phyloP scores from a whole-genome alignment of 1,140 invertebrate species.

The Nephotettix cincticeps region DNA sequence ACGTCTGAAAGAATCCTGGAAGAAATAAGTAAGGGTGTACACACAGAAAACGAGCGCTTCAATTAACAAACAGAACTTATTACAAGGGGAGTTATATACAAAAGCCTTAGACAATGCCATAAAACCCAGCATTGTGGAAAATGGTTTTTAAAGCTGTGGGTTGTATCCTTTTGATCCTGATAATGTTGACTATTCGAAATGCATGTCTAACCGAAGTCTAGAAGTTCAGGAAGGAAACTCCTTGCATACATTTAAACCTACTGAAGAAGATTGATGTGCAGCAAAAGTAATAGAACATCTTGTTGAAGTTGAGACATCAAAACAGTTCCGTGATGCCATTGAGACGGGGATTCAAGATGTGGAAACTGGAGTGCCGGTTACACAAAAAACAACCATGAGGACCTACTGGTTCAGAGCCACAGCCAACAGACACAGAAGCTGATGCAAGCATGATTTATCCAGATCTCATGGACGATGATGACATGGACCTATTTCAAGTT shows the following conservation, averaged over 20 bases:
- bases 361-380: neutral
- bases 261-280: neutral
- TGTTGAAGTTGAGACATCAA: slow-evolving; percentile 6
- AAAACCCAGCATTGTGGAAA: slow-evolving; percentile 19
- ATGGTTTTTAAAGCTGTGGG: slow-evolving; percentile 27
- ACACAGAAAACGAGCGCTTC: slow-evolving; percentile 5
- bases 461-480: neutral
- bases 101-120: slow-evolving; percentile 1
- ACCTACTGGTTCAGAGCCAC: neutral
- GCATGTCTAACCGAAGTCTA: neutral
- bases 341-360: neutral
- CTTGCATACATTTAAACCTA: neutral
- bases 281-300: slow-evolving; percentile 15
- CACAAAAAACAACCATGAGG: neutral
- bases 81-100: neutral
- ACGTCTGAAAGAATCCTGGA: neutral
- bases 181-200: neutral
- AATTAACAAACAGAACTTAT: no score
- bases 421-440: neutral
- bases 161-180: no score
- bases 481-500: neutral
- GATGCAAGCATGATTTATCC: neutral
- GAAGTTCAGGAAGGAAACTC: neutral
- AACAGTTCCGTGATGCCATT: neutral
- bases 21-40: slow-evolving; percentile 31